Evolutionary conservation across 2,888 invertebrate species (phyloP), one percentile per base, ranked within the genome.

Genomic region (Spatulosminthurus flaviceps): DNA sequence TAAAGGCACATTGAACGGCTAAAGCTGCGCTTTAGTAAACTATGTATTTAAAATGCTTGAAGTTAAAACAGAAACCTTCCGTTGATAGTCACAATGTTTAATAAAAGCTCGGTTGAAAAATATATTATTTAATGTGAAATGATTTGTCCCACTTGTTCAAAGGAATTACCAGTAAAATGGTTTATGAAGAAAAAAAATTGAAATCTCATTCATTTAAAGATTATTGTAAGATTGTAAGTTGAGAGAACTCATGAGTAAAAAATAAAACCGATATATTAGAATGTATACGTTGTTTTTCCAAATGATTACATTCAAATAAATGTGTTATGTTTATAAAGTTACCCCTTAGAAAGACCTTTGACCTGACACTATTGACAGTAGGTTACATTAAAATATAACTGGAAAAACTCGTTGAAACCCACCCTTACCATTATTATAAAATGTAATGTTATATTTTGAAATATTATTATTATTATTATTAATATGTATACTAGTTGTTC

Each of bases 261-360:
- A n/a, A n/a, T n/a, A n/a, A n/a, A n/a, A n/a, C n/a, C n/a, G n/a
- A n/a, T n/a, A n/a, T n/a, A n/a, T n/a, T 19, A 51, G 1, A 51
- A 51, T 19, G 51, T 51, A 51, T 51, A 51, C 51, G 51, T 51
- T 51, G 5, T 4, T 13, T 51, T 51, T 51, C 51, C 16, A 2
- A n/a, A 13, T 51, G 51, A 4, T 51, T 13, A 16, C 51, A 51
- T 9, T 51, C 19, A 51, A 2, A 51, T 9, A 9, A 9, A 13
- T 41, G 41, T 41, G n/a, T n/a, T 51, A 9, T 51, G 51, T 51
- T 51, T 51, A 51, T 51, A 16, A 51, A 51, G 51, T 51, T 51
- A 51, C 51, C 51, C 51, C 19, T 51, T 51, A 19, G n/a, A 1
- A n/a, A 13, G 51, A 51, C n/a, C 51, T 51, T n/a, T 19, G 19